A percentile compares a stretch with the other conserved stretches of the same genome.
Conservation (phyloP, 1,140 invertebrate genomes). For the Drosophila lacertosa region DNA sequence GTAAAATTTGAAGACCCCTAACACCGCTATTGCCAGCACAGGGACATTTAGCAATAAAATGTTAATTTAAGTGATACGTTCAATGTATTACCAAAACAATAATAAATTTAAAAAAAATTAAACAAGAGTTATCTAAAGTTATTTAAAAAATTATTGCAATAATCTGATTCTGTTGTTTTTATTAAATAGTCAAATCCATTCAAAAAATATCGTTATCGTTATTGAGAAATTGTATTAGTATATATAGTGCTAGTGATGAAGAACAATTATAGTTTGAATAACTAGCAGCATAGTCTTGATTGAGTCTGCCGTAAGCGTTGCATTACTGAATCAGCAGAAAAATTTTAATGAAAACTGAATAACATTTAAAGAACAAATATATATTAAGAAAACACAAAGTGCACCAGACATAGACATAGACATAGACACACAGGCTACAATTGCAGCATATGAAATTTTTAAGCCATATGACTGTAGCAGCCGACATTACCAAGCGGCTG, state of each 20-base stretch:
- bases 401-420: not conserved
- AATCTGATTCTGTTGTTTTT: no score
- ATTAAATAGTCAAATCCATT: no score
- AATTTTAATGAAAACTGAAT: not conserved
- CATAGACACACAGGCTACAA: not conserved
- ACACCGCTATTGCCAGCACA: no score
- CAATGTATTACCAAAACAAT: not conserved
- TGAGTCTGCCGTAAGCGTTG: not conserved
- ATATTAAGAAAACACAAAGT: not conserved
- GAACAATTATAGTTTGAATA: not conserved
- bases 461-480: not conserved
- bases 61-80: not conserved
- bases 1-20: no score
- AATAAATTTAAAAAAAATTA: not conserved
- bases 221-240: not conserved
- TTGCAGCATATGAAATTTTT: not conserved
- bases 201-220: no score
- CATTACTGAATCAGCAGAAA: not conserved
- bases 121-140: not conserved
- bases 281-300: not conserved
- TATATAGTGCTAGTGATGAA: not conserved
- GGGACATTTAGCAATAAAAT: no score
- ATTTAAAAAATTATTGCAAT: no score
- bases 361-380: not conserved
- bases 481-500: not conserved